Evolutionary conservation across 2,113 vertebrate species (phyloP).

Genomic region (Ageneiosus marmoratus): DNA sequence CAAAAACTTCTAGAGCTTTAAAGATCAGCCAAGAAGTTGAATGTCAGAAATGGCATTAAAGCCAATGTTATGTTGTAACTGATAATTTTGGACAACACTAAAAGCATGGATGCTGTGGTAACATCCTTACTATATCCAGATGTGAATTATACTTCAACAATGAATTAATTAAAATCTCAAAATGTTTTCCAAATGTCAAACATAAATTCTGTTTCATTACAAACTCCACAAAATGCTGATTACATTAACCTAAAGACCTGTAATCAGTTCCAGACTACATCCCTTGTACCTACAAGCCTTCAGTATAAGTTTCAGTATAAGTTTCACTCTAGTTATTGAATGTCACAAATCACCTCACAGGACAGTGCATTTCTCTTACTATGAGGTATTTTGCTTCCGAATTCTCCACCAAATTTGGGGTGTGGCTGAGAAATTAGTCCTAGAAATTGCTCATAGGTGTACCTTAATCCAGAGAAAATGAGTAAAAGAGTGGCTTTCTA

Average conservation of each 20-base stretch:
- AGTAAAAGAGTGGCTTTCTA: too few relatives aligned
- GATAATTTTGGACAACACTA: not conserved
- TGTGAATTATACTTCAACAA: not conserved
- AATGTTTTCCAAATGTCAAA: not conserved
- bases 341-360: not conserved
- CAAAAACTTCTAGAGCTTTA: not conserved
- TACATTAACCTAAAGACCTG: not conserved
- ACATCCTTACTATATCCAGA: constrained; percentile 1
- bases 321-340: not conserved
- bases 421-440: too few relatives aligned
- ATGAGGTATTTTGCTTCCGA: not conserved
- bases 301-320: not conserved
- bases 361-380: not conserved
- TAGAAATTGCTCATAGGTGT: too few relatives aligned
- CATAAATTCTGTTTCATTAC: not conserved
- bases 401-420: too few relatives aligned
- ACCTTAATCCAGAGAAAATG: too few relatives aligned
- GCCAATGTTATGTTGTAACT: not conserved
- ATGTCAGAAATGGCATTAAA: not conserved
- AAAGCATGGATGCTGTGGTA: not conserved
- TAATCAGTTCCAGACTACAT: not conserved
- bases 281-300: not conserved
- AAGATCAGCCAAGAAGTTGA: not conserved
- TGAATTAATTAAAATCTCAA: not conserved
- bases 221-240: not conserved